Base-by-base conservation (phyloP, 2,888 invertebrate genomes). In the Priocnemis perturbator region DNA sequence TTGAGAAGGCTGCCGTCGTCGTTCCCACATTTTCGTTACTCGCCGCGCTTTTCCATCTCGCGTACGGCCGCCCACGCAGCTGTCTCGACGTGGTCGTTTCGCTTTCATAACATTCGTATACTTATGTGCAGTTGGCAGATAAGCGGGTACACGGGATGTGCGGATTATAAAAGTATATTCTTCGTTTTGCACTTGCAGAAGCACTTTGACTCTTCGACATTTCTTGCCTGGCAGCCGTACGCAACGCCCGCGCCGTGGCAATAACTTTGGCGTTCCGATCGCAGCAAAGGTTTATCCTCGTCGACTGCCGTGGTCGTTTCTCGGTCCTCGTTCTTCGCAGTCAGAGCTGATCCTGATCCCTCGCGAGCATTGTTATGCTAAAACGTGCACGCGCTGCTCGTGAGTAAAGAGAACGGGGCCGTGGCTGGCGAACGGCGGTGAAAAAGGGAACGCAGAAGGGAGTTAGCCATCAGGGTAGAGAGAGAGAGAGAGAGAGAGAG, bases 341-440 rank as follows among this genome's bases (percentile, higher is more conserved):
- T 50, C 50, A n/a, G n/a, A 50, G 62, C 37, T 64, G 64, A 58
- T 69, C 60, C 70, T 30, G 66, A 71, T 79, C 71, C 66, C 60
- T 73, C 69, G 71, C 66, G 73, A 9, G 3, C 17, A 50, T 50
- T 50, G 50, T 50, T 50, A 50, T 50, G 50, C 50, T 50, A 50
- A 50, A 50, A 9, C 50, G 50, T 11, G 50, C 50, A 19, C 50
- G 17, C 50, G 50, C 68, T 66, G 62, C 69, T 60, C 50, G 57
- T 11, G 17, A 48, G 30, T 11, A 44, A 14, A 50, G 63, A n/a
- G 23, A 11, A n/a, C n/a, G n/a, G n/a, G n/a, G n/a, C n/a, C n/a
- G n/a, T 11, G 17, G 19, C 26, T 9, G 26, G 26, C 23, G 20
- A 23, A 7, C 21, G 26, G 26, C 15, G 30, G 37, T 11, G 37